Evolutionary conservation across 2,888 invertebrate genomes (phyloP).

Genomic region (Harpagoxenus sublaevis): DNA sequence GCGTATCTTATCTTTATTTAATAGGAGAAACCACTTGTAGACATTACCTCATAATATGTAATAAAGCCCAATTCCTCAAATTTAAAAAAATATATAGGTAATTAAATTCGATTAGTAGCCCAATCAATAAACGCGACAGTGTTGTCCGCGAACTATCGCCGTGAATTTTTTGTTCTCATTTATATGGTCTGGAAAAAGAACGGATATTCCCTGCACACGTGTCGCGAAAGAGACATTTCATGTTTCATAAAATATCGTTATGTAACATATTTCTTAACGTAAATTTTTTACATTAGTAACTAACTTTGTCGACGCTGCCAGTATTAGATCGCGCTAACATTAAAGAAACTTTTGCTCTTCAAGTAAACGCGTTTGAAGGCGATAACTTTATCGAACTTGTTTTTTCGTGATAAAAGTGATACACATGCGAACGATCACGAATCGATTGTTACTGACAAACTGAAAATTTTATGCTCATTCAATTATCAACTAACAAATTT

Average conservation of each 20-base stretch:
- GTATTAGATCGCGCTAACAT: background rate
- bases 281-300: background rate
- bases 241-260: constrained; percentile 13
- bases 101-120: background rate
- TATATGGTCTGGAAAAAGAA: background rate
- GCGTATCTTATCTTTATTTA: background rate
- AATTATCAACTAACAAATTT: background rate
- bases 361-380: background rate
- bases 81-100: background rate
- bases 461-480: background rate
- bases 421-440: background rate
- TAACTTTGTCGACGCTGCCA: background rate
- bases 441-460: background rate
- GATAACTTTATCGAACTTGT: constrained; percentile 1
- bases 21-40: background rate
- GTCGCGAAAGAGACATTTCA: background rate
- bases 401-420: background rate
- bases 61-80: background rate
- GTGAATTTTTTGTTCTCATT: background rate
- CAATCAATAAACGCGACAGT: background rate
- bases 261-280: background rate
- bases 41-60: background rate
- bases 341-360: background rate
- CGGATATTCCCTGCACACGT: background rate
- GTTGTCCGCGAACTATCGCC: background rate